Evolutionary conservation across 2,888 invertebrate genomes (phyloP), one percentile per base, ranked within the genome.

Genomic region (Nemapogon koenigi): DNA sequence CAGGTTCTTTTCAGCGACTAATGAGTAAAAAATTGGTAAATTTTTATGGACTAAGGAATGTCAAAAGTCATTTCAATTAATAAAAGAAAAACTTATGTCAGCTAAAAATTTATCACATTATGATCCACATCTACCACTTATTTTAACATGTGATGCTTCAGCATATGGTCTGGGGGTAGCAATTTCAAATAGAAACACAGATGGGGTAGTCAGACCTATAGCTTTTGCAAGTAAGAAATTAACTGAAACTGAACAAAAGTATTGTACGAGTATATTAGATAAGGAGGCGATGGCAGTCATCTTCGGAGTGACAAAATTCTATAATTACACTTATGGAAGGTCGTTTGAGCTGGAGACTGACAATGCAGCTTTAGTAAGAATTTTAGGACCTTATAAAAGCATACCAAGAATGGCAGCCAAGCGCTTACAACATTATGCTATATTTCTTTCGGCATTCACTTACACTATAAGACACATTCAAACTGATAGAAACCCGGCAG

Each of bases 381-480:
- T n/a, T n/a, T n/a, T n/a, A n/a, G 40, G 41, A 6, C 47, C 45
- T 1, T 48, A 48, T n/a, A 51, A 48, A 35, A 41, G 48, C 4
- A 47, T 50, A n/a, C 50, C 51, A 22, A 28, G 41, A 33, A 46
- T 52, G 45, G 44, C 51, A 15, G 48, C 50, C 1, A 47, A 45
- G 17, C 15, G 38, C 2, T 10, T 38, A n/a, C 38, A 38, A 32
- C 38, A 38, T n/a, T 38, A 31, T 30, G 18, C 29, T 6, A 38
- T 38, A 2, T 38, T 38, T 11, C 13, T 38, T 6, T 38, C 38
- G 16, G 38, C 35, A 13, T 39, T 39, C n/a, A n/a, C n/a, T n/a
- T n/a, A n/a, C n/a, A n/a, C n/a, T n/a, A n/a, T 16, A 4, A 26
- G 3, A 17, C 7, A 25, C n/a, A n/a, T n/a, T n/a, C n/a, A n/a